Base-by-base conservation (phyloP, 92 coral and sea anemone genomes). In the Phenganax subtilis region DNA sequence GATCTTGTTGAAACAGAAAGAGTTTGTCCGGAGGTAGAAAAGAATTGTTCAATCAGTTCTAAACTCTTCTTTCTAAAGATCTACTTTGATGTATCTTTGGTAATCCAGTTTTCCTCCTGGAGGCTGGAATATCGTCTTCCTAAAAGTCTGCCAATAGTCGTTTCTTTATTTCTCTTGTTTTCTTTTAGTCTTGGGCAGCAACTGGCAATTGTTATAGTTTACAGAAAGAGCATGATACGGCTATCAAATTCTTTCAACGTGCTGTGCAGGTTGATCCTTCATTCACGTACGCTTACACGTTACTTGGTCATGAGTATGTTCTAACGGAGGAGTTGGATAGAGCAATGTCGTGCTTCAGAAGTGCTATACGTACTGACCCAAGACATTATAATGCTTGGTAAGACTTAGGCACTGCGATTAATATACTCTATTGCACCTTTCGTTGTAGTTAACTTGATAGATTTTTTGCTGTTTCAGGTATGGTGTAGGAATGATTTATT, bases 381-480 rank as follows among this genome's bases (percentile, higher is more conserved):
- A 88, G 98, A 64, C 98, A 94, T 87, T 94, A 94, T 85, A 94
- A 94, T 85, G 98, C 98, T 0, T 94, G 98, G 98, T 94, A 57
- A 87, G 37, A 25, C 37, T 12, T 72, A 11, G 12, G 47, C 15
- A 61, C 67, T 12, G 67, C 14, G 15, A 7, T 17, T 14, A 61
- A 6, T 15, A 15, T 15, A 20, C 25, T 20, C 25, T 20, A 20
- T 20, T 20, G 47, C 47, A 37, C 47, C 47, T 37, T 37, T 37
- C 47, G 47, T 37, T 37, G 3, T 37, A 37, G 47, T 37, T 37
- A 37, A 37, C 25, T 37, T 37, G 47, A 37, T 37, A 5, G 47
- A 37, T 37, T 16, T 55, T 73, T 9, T 47, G 16, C 1, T 75
- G 44, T 80, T 82, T 31, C 80, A 94, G 98, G 98, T 94, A 94